These are phyloP conservation scores for Sycophaga agraensis DNA, from an alignment of 1,140 invertebrate genomes.

Conservation along the genomic window DNA sequence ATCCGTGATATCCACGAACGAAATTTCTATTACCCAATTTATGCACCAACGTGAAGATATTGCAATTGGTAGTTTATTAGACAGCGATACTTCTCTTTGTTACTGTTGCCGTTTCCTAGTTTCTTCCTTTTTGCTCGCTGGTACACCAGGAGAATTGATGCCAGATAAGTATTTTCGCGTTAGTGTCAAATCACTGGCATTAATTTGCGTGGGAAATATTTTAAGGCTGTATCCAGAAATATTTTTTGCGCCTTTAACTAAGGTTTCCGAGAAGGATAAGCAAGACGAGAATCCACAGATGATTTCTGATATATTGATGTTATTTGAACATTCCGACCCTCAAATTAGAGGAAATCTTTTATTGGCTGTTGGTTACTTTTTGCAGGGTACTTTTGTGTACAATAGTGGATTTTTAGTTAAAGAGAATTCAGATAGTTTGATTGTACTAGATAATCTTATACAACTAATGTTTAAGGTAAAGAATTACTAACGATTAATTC, in stretches of 20 bases:
- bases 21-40: slow-evolving; percentile 28
- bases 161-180: slow-evolving; percentile 73
- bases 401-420: slow-evolving; percentile 56
- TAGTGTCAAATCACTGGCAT: slow-evolving; percentile 80
- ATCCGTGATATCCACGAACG: slow-evolving; percentile 35
- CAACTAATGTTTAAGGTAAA: slow-evolving; percentile 60
- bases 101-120: slow-evolving; percentile 75
- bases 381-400: slow-evolving; percentile 65
- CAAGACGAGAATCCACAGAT: slow-evolving; percentile 48
- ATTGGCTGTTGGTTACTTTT: slow-evolving; percentile 67
- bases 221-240: slow-evolving; percentile 70
- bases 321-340: slow-evolving; percentile 75
- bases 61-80: slow-evolving; percentile 68
- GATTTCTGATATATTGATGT: slow-evolving; percentile 71
- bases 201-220: slow-evolving; percentile 72
- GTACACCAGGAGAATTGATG: slow-evolving; percentile 63
- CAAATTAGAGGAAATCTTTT: slow-evolving; percentile 77
- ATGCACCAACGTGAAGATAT: slow-evolving; percentile 50
- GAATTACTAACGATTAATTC: neutral
- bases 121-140: slow-evolving; percentile 75
- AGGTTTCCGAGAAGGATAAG: slow-evolving; percentile 32
- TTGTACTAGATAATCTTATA: slow-evolving; percentile 56
- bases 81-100: slow-evolving; percentile 68
- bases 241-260: slow-evolving; percentile 56
- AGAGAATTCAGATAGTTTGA: slow-evolving; percentile 40